A percentile compares a stretch with the other conserved stretches of the same genome.
Evolutionary conservation across 2,888 invertebrate species (phyloP).

Genomic region (Lampropteryx suffumata): DNA sequence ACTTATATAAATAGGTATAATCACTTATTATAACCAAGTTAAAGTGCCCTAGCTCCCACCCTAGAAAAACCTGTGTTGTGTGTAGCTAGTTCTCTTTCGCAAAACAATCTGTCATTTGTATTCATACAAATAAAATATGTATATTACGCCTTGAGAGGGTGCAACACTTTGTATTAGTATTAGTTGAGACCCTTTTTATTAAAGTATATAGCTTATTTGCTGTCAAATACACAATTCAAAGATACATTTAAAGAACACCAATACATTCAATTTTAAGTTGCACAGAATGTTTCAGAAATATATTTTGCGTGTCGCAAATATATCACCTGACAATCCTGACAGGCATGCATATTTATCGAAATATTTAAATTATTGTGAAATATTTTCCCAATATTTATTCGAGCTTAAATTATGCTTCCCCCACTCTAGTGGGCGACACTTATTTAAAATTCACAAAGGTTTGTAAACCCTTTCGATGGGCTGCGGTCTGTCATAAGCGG

Average conservation of each 20-base stretch:
- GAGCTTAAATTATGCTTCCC: constrained; percentile 17
- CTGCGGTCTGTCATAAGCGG: constrained; percentile 10
- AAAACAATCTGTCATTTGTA: too few relatives aligned
- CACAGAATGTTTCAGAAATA: constrained; percentile 7
- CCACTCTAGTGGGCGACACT: constrained; percentile 16
- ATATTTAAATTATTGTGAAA: constrained; percentile 31
- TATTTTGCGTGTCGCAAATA: constrained; percentile 16
- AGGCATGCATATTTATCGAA: constrained; percentile 33
- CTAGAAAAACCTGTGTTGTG: too few relatives aligned
- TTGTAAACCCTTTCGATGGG: constrained; percentile 23
- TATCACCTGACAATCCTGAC: constrained; percentile 26
- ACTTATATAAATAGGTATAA: too few relatives aligned
- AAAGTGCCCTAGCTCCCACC: too few relatives aligned
- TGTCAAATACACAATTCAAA: too few relatives aligned
- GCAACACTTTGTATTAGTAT: too few relatives aligned
- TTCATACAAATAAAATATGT: too few relatives aligned
- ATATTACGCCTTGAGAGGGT: too few relatives aligned
- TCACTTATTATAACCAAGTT: too few relatives aligned
- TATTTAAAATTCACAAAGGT: constrained; percentile 26
- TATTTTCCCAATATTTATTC: constrained; percentile 32
- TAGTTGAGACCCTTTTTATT: too few relatives aligned
- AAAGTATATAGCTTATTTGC: too few relatives aligned
- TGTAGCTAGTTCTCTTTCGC: too few relatives aligned
- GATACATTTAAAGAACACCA: background rate
- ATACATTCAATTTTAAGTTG: background rate